phyloP scores from a whole-genome alignment of 2,797 vertebrate species.

The Muscicapa comitata region DNA sequence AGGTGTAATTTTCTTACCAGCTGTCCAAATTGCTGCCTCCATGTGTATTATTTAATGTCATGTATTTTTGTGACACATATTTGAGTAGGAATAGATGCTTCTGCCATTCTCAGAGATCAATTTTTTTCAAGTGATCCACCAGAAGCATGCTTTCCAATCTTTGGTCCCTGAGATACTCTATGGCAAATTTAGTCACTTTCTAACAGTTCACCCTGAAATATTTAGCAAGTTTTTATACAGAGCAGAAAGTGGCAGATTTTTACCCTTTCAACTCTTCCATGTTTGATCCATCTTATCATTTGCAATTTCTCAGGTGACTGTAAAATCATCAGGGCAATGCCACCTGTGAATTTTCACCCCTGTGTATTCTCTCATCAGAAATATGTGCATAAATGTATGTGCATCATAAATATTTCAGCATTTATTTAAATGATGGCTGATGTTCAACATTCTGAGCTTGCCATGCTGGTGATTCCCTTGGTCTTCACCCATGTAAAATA shows the following conservation, averaged over 20 bases:
- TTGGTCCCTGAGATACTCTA: background rate
- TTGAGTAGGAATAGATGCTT: background rate
- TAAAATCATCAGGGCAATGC: background rate
- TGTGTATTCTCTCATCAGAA: background rate
- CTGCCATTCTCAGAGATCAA: background rate
- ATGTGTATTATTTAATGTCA: background rate
- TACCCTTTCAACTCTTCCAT: background rate
- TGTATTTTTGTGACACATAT: background rate
- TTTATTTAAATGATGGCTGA: background rate
- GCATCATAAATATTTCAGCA: background rate
- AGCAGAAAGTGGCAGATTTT: background rate
- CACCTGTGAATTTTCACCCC: background rate
- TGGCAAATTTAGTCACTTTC: background rate
- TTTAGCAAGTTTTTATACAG: background rate
- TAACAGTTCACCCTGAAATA: background rate
- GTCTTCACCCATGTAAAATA: background rate
- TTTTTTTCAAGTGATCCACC: background rate
- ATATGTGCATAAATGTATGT: background rate
- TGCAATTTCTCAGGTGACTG: background rate
- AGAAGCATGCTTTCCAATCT: background rate
- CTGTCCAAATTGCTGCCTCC: background rate
- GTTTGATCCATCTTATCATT: background rate
- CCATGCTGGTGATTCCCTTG: accelerated
- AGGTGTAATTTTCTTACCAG: background rate
- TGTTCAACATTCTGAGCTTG: background rate